phyloP scores from a whole-genome alignment of 2,113 vertebrate genomes.

The Xiphophorus hellerii region DNA sequence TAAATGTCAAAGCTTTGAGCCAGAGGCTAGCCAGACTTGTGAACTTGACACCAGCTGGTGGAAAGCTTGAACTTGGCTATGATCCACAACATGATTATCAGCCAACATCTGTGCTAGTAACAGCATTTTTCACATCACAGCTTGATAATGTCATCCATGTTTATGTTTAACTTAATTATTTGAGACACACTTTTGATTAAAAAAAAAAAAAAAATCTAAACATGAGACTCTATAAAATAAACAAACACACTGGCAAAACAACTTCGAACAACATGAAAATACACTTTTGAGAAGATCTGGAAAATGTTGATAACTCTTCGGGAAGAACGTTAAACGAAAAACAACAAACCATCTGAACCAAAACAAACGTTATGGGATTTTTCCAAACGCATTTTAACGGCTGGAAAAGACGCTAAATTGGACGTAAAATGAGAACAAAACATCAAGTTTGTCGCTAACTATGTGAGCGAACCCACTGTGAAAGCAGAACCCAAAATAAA shows the following conservation, averaged over 20 bases:
- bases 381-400: not conserved
- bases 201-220: not conserved
- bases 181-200: not conserved
- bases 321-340: not conserved
- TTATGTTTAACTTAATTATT: not conserved
- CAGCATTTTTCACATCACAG: not conserved
- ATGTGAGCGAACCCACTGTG: not conserved
- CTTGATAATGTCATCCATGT: not conserved
- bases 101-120: not conserved
- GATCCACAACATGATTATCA: constrained; percentile 11
- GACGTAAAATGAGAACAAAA: not conserved
- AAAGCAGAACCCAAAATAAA: not conserved
- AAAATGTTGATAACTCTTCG: not conserved
- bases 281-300: not conserved
- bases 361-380: constrained; percentile 7
- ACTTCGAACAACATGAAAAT: not conserved
- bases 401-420: not conserved
- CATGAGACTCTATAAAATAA: not conserved
- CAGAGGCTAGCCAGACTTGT: constrained; percentile 33
- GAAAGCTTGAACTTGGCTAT: constrained; percentile 30
- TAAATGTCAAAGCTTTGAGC: constrained; percentile 38
- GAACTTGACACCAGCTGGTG: constrained; percentile 48
- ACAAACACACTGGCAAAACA: not conserved
- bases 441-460: not conserved
- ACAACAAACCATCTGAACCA: not conserved